Evolutionary conservation across 2,888 invertebrate genomes (phyloP), one percentile per base, ranked within the genome.

Genomic region (Eupelmus urozonus): DNA sequence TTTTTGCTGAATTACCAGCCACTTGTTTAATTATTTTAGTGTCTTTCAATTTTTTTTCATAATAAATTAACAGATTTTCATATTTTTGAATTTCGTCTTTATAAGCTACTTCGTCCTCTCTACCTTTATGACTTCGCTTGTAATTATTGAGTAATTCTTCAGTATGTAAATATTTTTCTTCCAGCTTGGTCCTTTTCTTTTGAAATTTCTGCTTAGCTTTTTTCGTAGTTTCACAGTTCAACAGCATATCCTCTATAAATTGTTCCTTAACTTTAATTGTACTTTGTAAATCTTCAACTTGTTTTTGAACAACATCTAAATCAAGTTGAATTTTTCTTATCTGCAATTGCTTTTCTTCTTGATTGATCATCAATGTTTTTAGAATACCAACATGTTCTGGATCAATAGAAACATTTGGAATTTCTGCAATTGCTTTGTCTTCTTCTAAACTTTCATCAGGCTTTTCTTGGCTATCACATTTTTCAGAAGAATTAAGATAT

Each of bases 181-280:
- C 92, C 16, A 93, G 85, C 85, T 92, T 92, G 45, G 91, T 91
- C 62, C 92, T 91, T 87, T 94, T 94, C 69, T 94, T 93, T 82
- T 93, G 92, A 80, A 94, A 92, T 76, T 92, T 91, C 79, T 92
- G 91, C 83, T 93, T 92, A 13, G 92, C 93, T 60, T 90, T 91
- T 0, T 91, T 90, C 78, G 93, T 91, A 0, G 92, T 91, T 62
- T 92, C 92, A 62, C 92, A 92, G 82, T 92, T 92, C 85, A 92
- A 42, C 1, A 92, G 88, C 83, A 95, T 91, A 83, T 95, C 95
- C 83, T 93, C 92, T 81, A 95, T 94, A 62, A 95, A 91, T 84
- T 94, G 93, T 87, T 95, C 94, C 88, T 95, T 96, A 27, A 94
- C 92, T 84, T 93, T 92, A 84, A 95, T 94, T 0, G 93, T 93